phyloP scores from a whole-genome alignment of 2,797 vertebrate genomes.

The Potorous gilbertii region DNA sequence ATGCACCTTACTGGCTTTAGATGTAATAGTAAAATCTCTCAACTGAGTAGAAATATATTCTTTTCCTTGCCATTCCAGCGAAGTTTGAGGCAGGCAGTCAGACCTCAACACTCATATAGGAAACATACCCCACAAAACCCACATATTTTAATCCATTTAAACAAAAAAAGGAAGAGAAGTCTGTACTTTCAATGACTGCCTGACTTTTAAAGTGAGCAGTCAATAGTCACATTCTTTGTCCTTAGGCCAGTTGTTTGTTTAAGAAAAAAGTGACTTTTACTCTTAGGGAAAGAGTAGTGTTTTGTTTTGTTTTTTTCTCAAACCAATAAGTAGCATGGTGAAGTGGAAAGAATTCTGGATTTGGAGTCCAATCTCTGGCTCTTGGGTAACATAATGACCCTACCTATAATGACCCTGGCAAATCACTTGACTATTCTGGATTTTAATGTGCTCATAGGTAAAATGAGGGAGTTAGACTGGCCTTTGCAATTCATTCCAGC shows the following conservation, averaged over 20 bases:
- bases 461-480: neutral
- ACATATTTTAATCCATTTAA: neutral
- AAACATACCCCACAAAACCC: neutral
- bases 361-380: neutral
- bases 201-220: conserved; percentile 31
- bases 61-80: conserved; percentile 34
- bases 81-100: conserved; percentile 35
- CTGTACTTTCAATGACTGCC: conserved; percentile 13
- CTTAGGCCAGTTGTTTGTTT: conserved; percentile 21
- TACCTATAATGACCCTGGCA: neutral
- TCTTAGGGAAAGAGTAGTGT: conserved; percentile 9
- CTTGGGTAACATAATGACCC: neutral
- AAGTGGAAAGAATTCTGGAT: neutral
- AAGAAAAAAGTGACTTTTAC: neutral
- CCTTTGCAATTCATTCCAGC: neutral
- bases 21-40: conserved; percentile 59
- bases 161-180: neutral
- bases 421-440: neutral
- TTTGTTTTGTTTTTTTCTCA: neutral
- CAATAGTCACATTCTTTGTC: neutral
- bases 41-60: conserved; percentile 56
- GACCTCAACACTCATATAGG: neutral
- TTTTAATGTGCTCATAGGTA: neutral
- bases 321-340: neutral
- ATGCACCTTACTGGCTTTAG: conserved; percentile 65